Conservation (phyloP, 1,140 invertebrate species). For the Druon quercuslanigerum region DNA sequence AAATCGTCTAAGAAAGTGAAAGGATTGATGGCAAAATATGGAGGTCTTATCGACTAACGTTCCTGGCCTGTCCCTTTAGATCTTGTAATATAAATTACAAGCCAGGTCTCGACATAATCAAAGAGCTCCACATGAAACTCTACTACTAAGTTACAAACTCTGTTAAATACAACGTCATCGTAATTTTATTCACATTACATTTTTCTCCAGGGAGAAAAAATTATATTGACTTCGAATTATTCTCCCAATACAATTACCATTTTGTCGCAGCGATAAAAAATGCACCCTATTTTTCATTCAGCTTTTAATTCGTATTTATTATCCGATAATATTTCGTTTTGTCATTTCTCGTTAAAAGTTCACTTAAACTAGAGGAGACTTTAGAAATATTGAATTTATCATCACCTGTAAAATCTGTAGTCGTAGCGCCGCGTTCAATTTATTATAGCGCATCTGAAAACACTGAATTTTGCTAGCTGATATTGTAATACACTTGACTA, state of each 20-base stretch:
- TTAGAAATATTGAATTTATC: constrained; percentile 6
- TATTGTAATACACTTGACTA: constrained; percentile 1
- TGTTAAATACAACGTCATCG: background rate
- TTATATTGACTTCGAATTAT: background rate
- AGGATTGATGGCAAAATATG: constrained; percentile 13
- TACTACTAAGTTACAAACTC: background rate
- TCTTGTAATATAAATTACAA: constrained; percentile 14
- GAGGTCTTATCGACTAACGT: constrained; percentile 18
- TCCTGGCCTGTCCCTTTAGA: constrained; percentile 13
- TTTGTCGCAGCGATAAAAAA: background rate
- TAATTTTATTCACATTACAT: background rate
- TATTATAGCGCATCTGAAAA: background rate
- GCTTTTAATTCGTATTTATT: background rate
- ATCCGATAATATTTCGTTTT: constrained; percentile 15
- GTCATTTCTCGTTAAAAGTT: constrained; percentile 2
- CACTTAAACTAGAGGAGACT: background rate
- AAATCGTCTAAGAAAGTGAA: constrained; percentile 27
- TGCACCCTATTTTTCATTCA: background rate
- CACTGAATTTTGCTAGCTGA: background rate
- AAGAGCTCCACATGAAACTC: background rate
- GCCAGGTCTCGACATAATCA: background rate
- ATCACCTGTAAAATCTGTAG: constrained; percentile 9
- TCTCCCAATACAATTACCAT: background rate
- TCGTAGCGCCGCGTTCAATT: constrained; percentile 14
- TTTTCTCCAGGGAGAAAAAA: background rate